These are phyloP conservation scores for Caerostris extrusa DNA, from an alignment of 1,140 invertebrate genomes.

Conservation along the genomic window DNA sequence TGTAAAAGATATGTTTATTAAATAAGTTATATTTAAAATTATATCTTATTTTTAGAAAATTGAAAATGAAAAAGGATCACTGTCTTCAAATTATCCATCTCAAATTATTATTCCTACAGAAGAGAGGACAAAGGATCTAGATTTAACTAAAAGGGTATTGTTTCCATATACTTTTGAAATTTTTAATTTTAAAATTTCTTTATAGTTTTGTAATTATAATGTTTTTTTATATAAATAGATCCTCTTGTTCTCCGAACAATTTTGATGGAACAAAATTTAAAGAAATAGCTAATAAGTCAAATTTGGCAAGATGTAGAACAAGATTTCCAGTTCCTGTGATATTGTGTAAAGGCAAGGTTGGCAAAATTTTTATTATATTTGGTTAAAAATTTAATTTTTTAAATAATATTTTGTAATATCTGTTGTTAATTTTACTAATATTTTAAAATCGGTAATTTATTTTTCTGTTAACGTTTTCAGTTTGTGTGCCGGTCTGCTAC, in stretches of 20 bases:
- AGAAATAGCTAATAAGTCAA: constrained; percentile 86
- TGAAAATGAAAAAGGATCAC: constrained; percentile 86
- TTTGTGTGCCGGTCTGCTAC: constrained; percentile 85
- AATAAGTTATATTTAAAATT: not conserved
- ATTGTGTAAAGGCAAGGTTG: constrained; percentile 87
- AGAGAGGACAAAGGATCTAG: constrained; percentile 80
- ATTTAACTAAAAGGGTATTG: constrained; percentile 64
- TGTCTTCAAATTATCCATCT: constrained; percentile 89
- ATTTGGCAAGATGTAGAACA: constrained; percentile 87
- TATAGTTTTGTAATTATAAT: not conserved
- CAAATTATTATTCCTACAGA: constrained; percentile 88
- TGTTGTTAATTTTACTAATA: not conserved
- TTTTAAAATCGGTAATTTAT: not conserved
- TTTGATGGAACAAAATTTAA: constrained; percentile 63
- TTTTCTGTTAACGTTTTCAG: constrained; percentile 18
- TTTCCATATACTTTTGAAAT: not conserved
- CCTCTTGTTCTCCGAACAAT: not conserved
- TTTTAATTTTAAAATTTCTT: not conserved
- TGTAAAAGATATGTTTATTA: not conserved
- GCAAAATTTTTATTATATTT: not conserved
- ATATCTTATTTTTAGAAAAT: constrained; percentile 81
- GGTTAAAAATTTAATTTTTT: not conserved
- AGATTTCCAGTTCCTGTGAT: constrained; percentile 91
- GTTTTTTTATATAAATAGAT: constrained; percentile 67
- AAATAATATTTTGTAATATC: not conserved